These are phyloP conservation scores for Fratercula arctica DNA, from an alignment of 2,797 vertebrate genomes.

Conservation along the genomic window DNA sequence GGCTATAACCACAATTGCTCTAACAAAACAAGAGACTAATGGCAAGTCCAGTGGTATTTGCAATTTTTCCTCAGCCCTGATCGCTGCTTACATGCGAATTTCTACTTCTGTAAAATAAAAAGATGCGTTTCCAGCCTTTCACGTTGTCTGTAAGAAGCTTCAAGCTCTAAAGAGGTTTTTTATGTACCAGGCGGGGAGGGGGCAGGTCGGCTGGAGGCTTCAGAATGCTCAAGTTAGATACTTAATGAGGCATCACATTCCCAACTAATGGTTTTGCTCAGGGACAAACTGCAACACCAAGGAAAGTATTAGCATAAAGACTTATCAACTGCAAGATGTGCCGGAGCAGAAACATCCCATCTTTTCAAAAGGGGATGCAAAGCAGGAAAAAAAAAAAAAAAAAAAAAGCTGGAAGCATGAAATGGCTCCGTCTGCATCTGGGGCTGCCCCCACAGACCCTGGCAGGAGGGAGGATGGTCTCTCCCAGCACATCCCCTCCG, in stretches of 20 bases:
- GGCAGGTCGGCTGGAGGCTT: neutral
- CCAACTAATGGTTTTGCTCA: neutral
- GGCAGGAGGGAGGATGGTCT: neutral
- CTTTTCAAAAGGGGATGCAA: neutral
- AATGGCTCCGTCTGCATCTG: neutral
- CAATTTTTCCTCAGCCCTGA: neutral
- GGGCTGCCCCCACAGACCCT: neutral
- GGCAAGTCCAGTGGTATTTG: neutral
- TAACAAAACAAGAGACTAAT: neutral
- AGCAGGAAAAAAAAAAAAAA: neutral
- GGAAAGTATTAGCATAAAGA: neutral
- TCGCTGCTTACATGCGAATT: neutral
- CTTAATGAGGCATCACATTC: neutral
- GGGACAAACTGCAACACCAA: neutral
- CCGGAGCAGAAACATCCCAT: neutral
- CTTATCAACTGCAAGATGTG: neutral
- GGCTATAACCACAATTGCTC: neutral
- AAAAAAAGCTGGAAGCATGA: neutral
- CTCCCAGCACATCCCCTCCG: neutral
- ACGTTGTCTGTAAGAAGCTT: rapidly evolving
- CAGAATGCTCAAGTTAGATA: neutral
- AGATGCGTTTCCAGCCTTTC: neutral
- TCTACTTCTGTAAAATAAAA: neutral
- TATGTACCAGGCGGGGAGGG: neutral
- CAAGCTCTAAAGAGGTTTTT: neutral